Conservation (phyloP, 2,113 vertebrate species). For the crab-eating macaque (Macaca fascicularis) region T2T-MFA8v1.1 NC_088376.1:89388001-89388500, state of each 20-base stretch:
- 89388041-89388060: neutral
- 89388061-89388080: neutral
- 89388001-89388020: neutral
- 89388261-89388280: neutral
- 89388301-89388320: neutral
- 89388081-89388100: conserved; percentile 9
- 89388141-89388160: neutral
- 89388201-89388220: neutral
- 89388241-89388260: neutral
- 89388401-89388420: neutral
- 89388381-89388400: neutral
- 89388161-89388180: neutral
- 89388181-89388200: conserved; percentile 1
- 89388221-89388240: conserved; percentile 39
- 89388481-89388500: neutral
- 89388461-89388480: neutral
- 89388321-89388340: neutral
- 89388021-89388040: neutral
- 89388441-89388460: neutral
- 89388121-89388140: neutral
- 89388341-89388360: neutral
- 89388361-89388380: neutral
- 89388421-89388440: neutral
- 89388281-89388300: neutral
- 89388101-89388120: conserved; percentile 2